Conservation (phyloP, 2,797 vertebrate genomes). For the Discoglossus pictus region DNA sequence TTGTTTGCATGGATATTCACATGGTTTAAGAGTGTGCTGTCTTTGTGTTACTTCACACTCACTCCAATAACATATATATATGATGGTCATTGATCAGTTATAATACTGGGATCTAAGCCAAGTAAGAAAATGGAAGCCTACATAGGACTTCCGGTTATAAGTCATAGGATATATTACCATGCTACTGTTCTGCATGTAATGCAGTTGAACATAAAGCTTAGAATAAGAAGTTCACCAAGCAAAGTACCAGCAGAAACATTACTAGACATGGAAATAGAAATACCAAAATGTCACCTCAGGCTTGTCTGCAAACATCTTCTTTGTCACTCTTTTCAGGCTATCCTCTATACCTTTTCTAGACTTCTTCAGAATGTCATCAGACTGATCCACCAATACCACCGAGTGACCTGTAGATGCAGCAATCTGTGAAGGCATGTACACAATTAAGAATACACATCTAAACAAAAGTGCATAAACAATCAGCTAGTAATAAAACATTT, state of each 20-base stretch:
- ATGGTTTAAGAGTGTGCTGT: too few relatives aligned
- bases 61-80: too few relatives aligned
- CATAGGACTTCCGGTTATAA: too few relatives aligned
- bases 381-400: constrained; percentile 90
- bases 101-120: too few relatives aligned
- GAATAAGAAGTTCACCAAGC: constrained; percentile 80
- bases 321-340: constrained; percentile 84
- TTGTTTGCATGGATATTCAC: too few relatives aligned
- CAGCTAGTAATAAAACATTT: too few relatives aligned
- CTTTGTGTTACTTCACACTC: too few relatives aligned
- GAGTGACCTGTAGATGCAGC: constrained; percentile 88
- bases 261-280: constrained; percentile 67
- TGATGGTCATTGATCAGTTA: too few relatives aligned
- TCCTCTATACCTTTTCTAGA: constrained; percentile 84
- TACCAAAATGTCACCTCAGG: constrained; percentile 76
- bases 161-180: too few relatives aligned
- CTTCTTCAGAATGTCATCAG: constrained; percentile 87
- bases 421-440: constrained; percentile 67
- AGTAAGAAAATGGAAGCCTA: too few relatives aligned
- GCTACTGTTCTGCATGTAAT: too few relatives aligned
- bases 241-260: constrained; percentile 80
- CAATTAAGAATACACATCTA: background rate
- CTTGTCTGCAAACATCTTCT: constrained; percentile 95
- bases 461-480: too few relatives aligned
- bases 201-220: constrained; percentile 77